Conservation (phyloP, 2,888 invertebrate species). For the Trachelus troglodyta region DNA sequence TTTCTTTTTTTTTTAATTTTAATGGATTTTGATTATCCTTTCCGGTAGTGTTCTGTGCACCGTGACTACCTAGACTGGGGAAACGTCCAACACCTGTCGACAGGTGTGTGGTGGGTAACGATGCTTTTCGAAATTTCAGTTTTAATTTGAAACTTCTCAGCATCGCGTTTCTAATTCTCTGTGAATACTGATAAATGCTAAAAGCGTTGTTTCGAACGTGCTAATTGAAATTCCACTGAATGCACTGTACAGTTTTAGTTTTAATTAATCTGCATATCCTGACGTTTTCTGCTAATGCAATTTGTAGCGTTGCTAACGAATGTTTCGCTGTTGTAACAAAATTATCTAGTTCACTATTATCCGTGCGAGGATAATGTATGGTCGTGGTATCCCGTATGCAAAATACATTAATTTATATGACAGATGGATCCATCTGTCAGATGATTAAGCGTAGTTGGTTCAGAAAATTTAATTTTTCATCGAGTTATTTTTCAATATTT, state of each 20-base stretch:
- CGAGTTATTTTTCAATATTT: not conserved
- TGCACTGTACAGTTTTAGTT: not conserved
- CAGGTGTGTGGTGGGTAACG: conserved; percentile 44
- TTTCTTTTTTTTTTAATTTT: not conserved
- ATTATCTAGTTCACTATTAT: not conserved
- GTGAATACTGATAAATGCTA: not conserved
- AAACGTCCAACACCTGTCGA: conserved; percentile 47
- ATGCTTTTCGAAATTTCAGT: not conserved
- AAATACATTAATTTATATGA: not conserved
- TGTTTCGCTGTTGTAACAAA: not conserved
- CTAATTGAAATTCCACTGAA: not conserved
- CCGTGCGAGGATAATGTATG: no score
- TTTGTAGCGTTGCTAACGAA: not conserved
- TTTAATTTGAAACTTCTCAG: not conserved
- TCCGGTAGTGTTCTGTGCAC: not conserved
- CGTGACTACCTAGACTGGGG: not conserved
- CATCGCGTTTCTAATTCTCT: not conserved
- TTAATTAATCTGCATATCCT: not conserved
- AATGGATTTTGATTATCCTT: not conserved
- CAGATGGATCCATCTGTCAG: not conserved
- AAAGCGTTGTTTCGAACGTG: not conserved
- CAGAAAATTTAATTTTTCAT: not conserved
- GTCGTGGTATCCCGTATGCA: not conserved
- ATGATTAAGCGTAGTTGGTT: not conserved
- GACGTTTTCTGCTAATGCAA: not conserved